Base-by-base conservation (phyloP, 2,113 vertebrate species). In the Agelaius tricolor region DNA sequence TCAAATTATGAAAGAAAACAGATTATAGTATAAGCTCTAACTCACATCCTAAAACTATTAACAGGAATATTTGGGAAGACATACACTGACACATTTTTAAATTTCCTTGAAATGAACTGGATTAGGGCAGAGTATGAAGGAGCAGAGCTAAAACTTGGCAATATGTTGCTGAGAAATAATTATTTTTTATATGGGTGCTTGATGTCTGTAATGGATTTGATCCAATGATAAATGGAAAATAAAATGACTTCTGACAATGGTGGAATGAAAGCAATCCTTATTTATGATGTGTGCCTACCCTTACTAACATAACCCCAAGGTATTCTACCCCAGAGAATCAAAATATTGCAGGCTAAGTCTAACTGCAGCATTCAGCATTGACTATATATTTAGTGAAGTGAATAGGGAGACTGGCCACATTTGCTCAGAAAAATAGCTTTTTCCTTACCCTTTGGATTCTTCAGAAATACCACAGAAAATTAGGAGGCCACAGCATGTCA, bases 201-300 rank as follows among this genome's bases (percentile, higher is more conserved):
- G 62, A 84, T 46, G 39, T 59, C 84, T 92, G 47, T 57, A 90
- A 90, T 74, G n/a, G 75, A 88, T 90, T 95, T 95, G 90, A 96
- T 96, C 15, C 54, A 59, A 65, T 86, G 93, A 90, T 37, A 93
- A 90, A 95, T 1, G 0, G 49, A 93, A 94, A 96, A 92, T 54
- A 88, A 93, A 95, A 95, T 51, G 0, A 63, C 24, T 94, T 92
- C 69, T 95, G 93, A 95, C 90, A 96, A 78, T 39, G 62, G 54
- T 4, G 5, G 83, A 94, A 92, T 94, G 93, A 97, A 97, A 96
- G 76, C 39, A 84, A 90, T 78, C 76, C 90, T 88, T 94, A 84
- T 88, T 93, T 94, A 92, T 90, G 76, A 84, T 88, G 74, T 81
- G 87, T 58, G 47, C 59, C 79, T 95, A 67, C 35, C 39, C 76